Conservation (phyloP, 1,140 invertebrate species). For the Drosophila sp. region DNA sequence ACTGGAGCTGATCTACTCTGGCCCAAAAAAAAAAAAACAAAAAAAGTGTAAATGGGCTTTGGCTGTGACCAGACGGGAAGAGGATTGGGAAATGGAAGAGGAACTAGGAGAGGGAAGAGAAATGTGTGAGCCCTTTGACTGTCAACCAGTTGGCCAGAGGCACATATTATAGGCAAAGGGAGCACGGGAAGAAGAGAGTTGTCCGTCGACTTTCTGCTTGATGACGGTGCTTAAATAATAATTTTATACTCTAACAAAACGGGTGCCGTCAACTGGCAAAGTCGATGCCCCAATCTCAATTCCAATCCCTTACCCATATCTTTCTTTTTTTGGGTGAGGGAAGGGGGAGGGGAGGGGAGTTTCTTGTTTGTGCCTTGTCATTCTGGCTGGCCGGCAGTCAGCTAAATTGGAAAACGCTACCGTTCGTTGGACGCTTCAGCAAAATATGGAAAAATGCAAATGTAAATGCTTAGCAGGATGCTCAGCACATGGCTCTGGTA, state of each 20-base stretch:
- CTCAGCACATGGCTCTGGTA: constrained; percentile 13
- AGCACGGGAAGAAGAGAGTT: constrained; percentile 20
- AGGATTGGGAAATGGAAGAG: constrained; percentile 11
- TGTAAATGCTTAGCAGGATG: constrained; percentile 40
- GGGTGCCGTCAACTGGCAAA: constrained; percentile 63
- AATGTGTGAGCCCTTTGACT: constrained; percentile 47
- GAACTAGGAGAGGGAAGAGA: not conserved
- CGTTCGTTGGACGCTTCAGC: constrained; percentile 30
- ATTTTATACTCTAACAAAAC: constrained; percentile 82
- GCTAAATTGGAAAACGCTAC: constrained; percentile 71
- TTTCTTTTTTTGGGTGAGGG: constrained; percentile 44
- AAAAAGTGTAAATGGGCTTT: constrained; percentile 76
- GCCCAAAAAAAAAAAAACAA: constrained; percentile 51
- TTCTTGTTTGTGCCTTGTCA: constrained; percentile 69
- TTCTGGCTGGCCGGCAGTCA: constrained; percentile 52
- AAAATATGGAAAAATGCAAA: constrained; percentile 81
- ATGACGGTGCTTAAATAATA: constrained; percentile 84
- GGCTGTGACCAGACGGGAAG: constrained; percentile 8
- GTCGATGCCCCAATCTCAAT: constrained; percentile 33
- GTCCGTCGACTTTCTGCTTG: constrained; percentile 78
- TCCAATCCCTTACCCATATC: constrained; percentile 18
- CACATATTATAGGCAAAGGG: constrained; percentile 52
- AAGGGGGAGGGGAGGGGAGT: too few species aligned
- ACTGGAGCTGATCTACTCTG: constrained; percentile 32
- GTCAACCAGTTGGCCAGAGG: constrained; percentile 61